Percentiles rank a stretch among this genome's conserved stretches.
Conservation (phyloP, 2,797 vertebrate genomes). For the Choloepus didactylus region DNA sequence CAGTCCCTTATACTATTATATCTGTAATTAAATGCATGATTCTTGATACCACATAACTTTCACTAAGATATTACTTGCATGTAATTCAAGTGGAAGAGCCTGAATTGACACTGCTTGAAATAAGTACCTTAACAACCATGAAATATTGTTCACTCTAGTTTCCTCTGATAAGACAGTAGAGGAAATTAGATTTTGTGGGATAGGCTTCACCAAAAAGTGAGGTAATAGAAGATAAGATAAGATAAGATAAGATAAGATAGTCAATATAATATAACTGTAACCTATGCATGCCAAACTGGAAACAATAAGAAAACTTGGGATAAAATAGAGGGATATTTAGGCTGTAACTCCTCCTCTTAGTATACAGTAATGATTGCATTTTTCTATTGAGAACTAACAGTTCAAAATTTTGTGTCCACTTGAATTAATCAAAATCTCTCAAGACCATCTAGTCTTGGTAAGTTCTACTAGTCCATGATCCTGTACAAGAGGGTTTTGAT, state of each 20-base stretch:
- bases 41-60: not conserved
- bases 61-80: not conserved
- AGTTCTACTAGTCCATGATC: not conserved
- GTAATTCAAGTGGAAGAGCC: no score
- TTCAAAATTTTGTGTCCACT: not conserved
- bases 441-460: not conserved
- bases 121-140: not conserved
- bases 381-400: not conserved
- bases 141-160: not conserved
- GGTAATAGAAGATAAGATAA: not conserved
- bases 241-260: not conserved
- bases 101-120: not conserved
- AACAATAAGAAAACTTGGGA: not conserved
- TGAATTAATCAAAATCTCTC: not conserved
- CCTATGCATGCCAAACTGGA: not conserved
- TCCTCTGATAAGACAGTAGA: no score
- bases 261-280: not conserved
- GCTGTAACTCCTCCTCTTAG: not conserved
- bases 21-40: not conserved
- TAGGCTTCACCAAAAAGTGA: not conserved
- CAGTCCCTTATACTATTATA: not conserved
- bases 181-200: not conserved
- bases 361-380: not conserved
- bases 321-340: not conserved
- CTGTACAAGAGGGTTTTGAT: not conserved